Evolutionary conservation across 1,140 invertebrate genomes (phyloP), one percentile per base, ranked within the genome.

Genomic region (Drepana arcuata): DNA sequence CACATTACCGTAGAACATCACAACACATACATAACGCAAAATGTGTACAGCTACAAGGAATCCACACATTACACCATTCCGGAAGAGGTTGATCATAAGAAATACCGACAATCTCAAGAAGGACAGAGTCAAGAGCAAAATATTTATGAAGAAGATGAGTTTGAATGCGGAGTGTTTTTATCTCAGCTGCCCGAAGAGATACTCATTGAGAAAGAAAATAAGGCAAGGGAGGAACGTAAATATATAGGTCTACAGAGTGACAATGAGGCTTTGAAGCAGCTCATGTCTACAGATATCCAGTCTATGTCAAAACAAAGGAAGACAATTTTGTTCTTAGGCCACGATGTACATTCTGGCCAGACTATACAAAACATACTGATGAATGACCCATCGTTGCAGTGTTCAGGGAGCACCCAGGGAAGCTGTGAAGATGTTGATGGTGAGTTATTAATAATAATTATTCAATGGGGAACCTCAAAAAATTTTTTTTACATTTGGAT

Each of bases 321-420:
- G 34, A 79, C 72, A 2, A 79, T 81, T 14, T 13, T 79, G 41
- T 78, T 70, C 16, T 39, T 73, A 0, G 77, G 70, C 0, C 50
- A 64, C 14, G 62, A 77, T 14, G 60, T 67, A 0, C 55, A 66
- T 1, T 61, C 37, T 16, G 73, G 70, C 0, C 66, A 77, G 39
- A 81, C 70, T 0, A 64, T 79, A 16, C 74, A 81, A 39, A 79
- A 73, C 28, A 81, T 81, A 34, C 48, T 66, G 11, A 53, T 72
- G 12, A 60, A 70, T 35, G 68, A 78, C 41, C 72, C 73, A 0
- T 33, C 34, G 0, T 18, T 77, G 16, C 50, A 70, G 27, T 81
- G 72, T 35, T 26, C 41, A 14, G 47, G 39, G n/a, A n/a, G n/a
- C n/a, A n/a, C n/a, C 0, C 35, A 35, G 18, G 41, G 30, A 11